Evolutionary conservation across 2,888 invertebrate genomes (phyloP), one percentile per base, ranked within the genome.

Genomic region (Dugesia japonica): DNA sequence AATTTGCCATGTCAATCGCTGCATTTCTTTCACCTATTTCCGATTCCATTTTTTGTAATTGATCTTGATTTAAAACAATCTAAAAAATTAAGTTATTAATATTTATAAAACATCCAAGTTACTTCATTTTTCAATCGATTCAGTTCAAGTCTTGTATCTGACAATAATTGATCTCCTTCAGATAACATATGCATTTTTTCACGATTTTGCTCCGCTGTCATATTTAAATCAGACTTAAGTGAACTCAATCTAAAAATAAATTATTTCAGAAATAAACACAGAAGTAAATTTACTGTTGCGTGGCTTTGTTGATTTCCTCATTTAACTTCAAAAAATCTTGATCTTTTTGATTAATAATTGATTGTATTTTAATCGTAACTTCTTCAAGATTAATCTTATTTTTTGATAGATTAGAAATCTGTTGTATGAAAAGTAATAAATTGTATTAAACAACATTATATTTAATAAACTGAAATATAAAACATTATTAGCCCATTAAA

Each of bases 41-140:
- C 23, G 56, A 56, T 56, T 56, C 56, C 56, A 56, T 56, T 56
- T 56, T 56, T n/a, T 56, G n/a, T 56, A 56, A 56, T 4, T 56
- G 56, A 1, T 56, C 56, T 56, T 56, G 56, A 56, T 23, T 56
- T 23, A 56, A n/a, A 4, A 56, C n/a, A 56, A 56, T n/a, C 56
- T 56, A 56, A 56, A 56, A 56, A 1, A 20, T 56, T n/a, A 56
- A 56, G 56, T 4, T 31, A 31, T 7, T 31, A 31, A 7, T 31
- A 31, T 31, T 31, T 56, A 13, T 56, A 20, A 23, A 4, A 9
- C n/a, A 9, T 9, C n/a, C 17, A n/a, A 56, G 4, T 1, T 4
- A 56, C 56, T 56, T 56, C 56, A 56, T 56, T 56, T 56, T 56
- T 56, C 56, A 56, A 23, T 13, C 56, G 56, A 56, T 56, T 56